Conservation (phyloP, 2,113 vertebrate species). For the Melanotaenia duboulayi region DNA sequence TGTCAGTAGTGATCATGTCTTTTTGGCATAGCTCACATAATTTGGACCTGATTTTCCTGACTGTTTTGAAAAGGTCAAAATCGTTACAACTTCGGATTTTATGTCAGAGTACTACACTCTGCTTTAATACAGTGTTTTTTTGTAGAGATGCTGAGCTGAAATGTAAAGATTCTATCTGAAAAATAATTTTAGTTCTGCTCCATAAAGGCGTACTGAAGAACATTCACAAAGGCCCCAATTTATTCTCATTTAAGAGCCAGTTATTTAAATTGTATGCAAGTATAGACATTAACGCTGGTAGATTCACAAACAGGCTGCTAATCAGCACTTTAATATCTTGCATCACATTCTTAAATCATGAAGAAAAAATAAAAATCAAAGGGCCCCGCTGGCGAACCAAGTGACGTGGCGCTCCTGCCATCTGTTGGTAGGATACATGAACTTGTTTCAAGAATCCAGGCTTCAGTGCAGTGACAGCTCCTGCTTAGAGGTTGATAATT, state of each 20-base stretch:
- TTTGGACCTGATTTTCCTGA: neutral
- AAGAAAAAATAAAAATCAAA: constrained; percentile 27
- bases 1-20: constrained; percentile 8
- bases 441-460: neutral
- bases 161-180: no score
- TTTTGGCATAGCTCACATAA: constrained; percentile 1
- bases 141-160: no score
- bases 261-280: constrained; percentile 6
- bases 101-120: neutral
- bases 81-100: neutral
- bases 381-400: neutral
- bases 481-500: neutral
- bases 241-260: neutral
- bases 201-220: no score
- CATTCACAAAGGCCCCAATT: neutral
- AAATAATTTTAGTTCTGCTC: no score
- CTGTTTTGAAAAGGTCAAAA: constrained; percentile 32
- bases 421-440: constrained; percentile 59
- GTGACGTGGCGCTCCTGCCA: constrained; percentile 72
- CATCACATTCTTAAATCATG: constrained; percentile 2
- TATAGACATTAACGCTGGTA: constrained; percentile 27
- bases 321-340: constrained; percentile 38
- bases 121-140: no score
- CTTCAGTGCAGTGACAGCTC: neutral
- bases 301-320: constrained; percentile 30